Evolutionary conservation across 2,888 invertebrate species (phyloP).

Genomic region (Capitulum mitella): DNA sequence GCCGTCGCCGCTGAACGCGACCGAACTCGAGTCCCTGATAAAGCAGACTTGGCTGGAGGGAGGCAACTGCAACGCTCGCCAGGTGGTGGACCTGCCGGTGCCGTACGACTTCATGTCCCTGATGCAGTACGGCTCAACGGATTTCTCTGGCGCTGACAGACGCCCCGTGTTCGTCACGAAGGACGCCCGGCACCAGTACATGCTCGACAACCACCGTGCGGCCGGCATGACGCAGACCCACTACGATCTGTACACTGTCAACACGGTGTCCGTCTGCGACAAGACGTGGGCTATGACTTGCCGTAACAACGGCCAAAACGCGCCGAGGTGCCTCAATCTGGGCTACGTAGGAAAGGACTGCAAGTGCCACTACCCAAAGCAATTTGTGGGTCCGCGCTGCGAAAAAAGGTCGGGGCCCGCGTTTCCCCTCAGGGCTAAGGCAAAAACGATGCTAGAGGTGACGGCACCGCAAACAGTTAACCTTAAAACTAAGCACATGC

Average conservation of each 20-base stretch:
- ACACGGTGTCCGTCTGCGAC: neutral
- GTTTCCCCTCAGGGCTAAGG: neutral
- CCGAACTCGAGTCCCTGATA: neutral
- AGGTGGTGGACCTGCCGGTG: neutral
- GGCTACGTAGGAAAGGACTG: neutral
- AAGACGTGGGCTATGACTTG: neutral
- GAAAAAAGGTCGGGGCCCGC: neutral
- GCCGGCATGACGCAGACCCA: neutral
- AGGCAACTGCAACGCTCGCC: neutral
- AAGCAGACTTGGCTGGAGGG: neutral
- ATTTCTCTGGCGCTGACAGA: neutral
- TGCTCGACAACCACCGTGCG: neutral
- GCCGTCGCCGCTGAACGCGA: neutral
- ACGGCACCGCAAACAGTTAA: neutral
- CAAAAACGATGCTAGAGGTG: neutral
- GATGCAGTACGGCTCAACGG: neutral
- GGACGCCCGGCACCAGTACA: neutral
- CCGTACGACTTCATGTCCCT: neutral
- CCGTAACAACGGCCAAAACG: neutral
- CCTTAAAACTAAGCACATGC: neutral
- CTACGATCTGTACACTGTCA: neutral
- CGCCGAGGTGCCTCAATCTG: neutral
- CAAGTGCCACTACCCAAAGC: neutral
- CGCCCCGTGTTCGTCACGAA: neutral
- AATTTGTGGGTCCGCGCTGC: neutral